Conservation (phyloP, 2,888 invertebrate genomes). For the Drosophila limbata region DNA sequence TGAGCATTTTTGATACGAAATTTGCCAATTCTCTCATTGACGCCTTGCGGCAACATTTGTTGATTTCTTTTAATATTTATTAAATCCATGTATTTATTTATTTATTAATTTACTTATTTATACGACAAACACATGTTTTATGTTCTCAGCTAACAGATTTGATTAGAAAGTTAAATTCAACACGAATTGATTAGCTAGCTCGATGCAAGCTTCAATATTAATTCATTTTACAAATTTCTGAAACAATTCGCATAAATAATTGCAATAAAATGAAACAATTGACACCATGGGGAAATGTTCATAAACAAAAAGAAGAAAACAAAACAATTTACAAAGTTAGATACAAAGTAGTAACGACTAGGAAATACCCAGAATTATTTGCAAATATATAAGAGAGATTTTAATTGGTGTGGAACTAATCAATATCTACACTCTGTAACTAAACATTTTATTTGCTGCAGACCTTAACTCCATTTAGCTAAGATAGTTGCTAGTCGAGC, state of each 20-base stretch:
- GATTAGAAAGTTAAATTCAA: neutral
- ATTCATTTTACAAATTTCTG: slow-evolving; percentile 1
- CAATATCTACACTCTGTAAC: too few species aligned
- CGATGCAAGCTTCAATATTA: slow-evolving; percentile 1
- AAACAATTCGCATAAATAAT: slow-evolving; percentile 26
- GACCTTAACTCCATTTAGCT: neutral
- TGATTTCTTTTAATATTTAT: slow-evolving; percentile 11
- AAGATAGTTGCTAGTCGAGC: slow-evolving; percentile 9
- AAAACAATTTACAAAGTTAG: slow-evolving; percentile 9
- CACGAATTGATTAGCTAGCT: slow-evolving; percentile 31
- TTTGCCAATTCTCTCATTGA: slow-evolving; percentile 43
- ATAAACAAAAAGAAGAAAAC: slow-evolving; percentile 10
- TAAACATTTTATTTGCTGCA: neutral
- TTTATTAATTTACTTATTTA: slow-evolving; percentile 11
- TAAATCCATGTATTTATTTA: slow-evolving; percentile 18
- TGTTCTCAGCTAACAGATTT: neutral
- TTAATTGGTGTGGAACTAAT: neutral
- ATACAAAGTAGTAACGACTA: neutral
- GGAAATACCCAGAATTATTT: neutral
- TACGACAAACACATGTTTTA: slow-evolving; percentile 1
- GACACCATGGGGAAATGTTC: slow-evolving; percentile 14
- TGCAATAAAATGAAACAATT: slow-evolving; percentile 30
- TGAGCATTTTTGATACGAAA: slow-evolving; percentile 26
- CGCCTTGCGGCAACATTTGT: slow-evolving; percentile 3
- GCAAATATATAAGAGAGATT: neutral